Conservation (phyloP, 1,140 invertebrate species). For the Drosophila tristis region DNA sequence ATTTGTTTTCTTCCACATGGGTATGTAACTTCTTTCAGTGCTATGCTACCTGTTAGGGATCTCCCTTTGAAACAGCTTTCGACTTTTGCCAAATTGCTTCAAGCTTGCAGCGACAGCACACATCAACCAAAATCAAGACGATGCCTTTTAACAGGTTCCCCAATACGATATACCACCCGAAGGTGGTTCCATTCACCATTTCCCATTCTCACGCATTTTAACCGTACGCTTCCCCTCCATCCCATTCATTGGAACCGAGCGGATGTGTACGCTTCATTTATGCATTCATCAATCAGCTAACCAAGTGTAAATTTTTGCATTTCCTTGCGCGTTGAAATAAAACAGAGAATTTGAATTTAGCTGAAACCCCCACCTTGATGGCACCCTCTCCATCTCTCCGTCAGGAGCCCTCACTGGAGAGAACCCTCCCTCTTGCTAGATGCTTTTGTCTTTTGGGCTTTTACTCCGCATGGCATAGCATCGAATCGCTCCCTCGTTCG, state of each 20-base stretch:
- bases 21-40: conserved; percentile 1
- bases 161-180: background rate
- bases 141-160: conserved; percentile 10
- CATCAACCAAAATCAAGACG: conserved; percentile 37
- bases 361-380: background rate
- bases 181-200: too few species aligned
- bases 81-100: conserved; percentile 62
- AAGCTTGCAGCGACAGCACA: conserved; percentile 51
- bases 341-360: conserved; percentile 78
- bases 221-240: background rate
- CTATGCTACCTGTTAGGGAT: conserved; percentile 32
- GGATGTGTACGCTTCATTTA: conserved; percentile 83
- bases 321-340: conserved; percentile 76
- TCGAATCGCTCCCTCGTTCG: conserved; percentile 49
- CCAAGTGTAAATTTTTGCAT: conserved; percentile 83
- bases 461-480: conserved; percentile 32
- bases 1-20: background rate
- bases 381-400: background rate
- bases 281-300: conserved; percentile 84
- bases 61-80: conserved; percentile 32
- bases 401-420: too few species aligned
- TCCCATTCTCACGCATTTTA: background rate
- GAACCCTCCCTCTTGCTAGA: conserved; percentile 22
- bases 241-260: conserved; percentile 24
- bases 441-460: conserved; percentile 76